Conservation (phyloP, 2,888 invertebrate species). For the Pachymerium ferrugineum region DNA sequence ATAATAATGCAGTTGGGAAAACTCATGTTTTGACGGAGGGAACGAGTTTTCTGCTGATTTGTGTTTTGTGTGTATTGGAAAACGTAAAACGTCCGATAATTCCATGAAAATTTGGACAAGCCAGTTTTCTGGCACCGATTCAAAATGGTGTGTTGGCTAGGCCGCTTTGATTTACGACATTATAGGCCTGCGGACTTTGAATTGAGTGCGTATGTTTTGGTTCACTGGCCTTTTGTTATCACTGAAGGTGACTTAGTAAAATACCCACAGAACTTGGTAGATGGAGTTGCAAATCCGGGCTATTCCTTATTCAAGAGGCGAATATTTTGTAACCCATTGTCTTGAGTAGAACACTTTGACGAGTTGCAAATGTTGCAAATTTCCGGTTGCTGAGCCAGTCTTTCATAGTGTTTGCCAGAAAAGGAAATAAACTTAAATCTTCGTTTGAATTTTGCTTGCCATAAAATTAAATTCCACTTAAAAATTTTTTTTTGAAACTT, state of each 20-base stretch:
- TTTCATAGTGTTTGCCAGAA: too few relatives aligned
- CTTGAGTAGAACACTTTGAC: too few relatives aligned
- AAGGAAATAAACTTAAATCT: too few relatives aligned
- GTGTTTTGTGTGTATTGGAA: constrained; percentile 21
- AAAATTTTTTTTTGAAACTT: too few relatives aligned
- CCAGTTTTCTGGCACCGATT: constrained; percentile 12
- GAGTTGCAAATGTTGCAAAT: too few relatives aligned
- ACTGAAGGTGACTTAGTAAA: background rate
- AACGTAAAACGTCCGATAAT: constrained; percentile 19
- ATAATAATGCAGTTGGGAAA: constrained; percentile 15
- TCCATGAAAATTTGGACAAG: too few relatives aligned
- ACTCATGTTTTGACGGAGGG: constrained; percentile 11
- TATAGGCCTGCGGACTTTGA: background rate
- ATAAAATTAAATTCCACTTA: too few relatives aligned
- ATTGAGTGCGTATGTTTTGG: background rate
- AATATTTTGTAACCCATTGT: constrained; percentile 20
- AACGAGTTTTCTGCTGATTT: constrained; percentile 23
- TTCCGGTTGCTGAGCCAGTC: too few relatives aligned
- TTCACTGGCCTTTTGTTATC: constrained; percentile 15
- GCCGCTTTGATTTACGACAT: background rate
- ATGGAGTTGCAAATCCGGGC: background rate
- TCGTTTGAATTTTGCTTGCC: too few relatives aligned
- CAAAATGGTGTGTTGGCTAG: constrained; percentile 20
- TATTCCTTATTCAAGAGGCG: background rate
- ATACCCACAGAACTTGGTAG: background rate